Base-by-base conservation (phyloP, 2,888 invertebrate genomes). In the Dicranocentrus wangi region DNA sequence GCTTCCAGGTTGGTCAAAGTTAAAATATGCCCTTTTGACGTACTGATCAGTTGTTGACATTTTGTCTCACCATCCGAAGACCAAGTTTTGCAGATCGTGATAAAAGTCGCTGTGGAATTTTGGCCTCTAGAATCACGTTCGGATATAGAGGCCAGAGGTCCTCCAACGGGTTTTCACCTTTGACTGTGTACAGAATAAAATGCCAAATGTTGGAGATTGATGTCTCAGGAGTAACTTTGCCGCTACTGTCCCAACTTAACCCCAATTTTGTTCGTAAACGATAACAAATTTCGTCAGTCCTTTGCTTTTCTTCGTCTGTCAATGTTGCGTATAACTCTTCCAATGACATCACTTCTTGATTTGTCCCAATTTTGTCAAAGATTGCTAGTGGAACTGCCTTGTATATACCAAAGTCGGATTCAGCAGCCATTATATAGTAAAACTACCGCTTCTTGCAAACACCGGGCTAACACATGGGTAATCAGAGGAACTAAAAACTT, bases 31-130 rank as follows among this genome's bases (percentile, higher is more conserved):
- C 28, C 61, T 27, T 19, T 32, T 13, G 1, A 61, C 19, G 28
- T 61, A 61, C 17, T n/a, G 28, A 32, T 61, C 32, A 10, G 19
- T 61, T 7, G 23, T 10, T 15, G 17, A 5, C 23, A 27, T 61
- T 61, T 61, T n/a, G n/a, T 3, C 15, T 17, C 1, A 61, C 15
- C 13, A 58, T 17, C 7, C 61, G 27, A 13, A 28, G 32, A 28
- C 28, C 61, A 2, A 61, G 17, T n/a, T 61, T 61, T 61, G 61
- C 61, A 8, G 27, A 13, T 32, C n/a, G 25, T 61, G 61, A 61
- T 28, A 61, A n/a, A 3, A 61, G 17, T 3, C 32, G 13, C 28
- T 13, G 2, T 13, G 61, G 61, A 28, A 61, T 61, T 61, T 32
- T 32, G 7, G 61, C 61, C 1, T 28, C 28, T 17, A n/a, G 3